Conservation (phyloP, 2,797 vertebrate genomes). For the Lithobates pipiens region DNA sequence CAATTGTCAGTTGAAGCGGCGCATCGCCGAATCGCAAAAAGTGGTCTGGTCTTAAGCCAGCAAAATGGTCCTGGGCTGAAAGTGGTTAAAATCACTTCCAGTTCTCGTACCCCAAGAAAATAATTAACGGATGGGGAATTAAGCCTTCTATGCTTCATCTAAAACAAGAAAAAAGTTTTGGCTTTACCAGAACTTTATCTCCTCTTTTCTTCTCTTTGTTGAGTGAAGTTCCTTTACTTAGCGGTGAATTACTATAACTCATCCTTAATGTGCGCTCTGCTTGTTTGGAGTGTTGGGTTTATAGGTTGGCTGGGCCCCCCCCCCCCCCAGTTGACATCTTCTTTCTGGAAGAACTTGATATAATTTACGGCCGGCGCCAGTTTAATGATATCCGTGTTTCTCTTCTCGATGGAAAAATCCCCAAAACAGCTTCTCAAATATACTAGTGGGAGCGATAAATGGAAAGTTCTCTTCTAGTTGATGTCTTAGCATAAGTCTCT, state of each 20-base stretch:
- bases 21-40: too few species aligned
- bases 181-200: not conserved
- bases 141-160: too few species aligned
- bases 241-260: not conserved
- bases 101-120: too few species aligned
- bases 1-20: too few species aligned
- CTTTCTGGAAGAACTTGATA: slow-evolving; percentile 25
- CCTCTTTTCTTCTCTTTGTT: not conserved
- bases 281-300: slow-evolving; percentile 37
- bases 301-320: not conserved
- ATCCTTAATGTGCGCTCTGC: slow-evolving; percentile 4
- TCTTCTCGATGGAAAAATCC: slow-evolving; percentile 32
- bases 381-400: slow-evolving; percentile 40
- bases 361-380: slow-evolving; percentile 45
- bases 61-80: too few species aligned
- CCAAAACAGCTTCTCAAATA: slow-evolving; percentile 37
- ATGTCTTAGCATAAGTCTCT: slow-evolving; percentile 8
- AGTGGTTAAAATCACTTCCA: too few species aligned
- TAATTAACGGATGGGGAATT: too few species aligned
- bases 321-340: slow-evolving; percentile 31
- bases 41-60: too few species aligned
- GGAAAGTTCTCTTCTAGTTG: slow-evolving; percentile 18
- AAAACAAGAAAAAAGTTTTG: too few species aligned
- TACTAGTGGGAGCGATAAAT: slow-evolving; percentile 50
- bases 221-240: slow-evolving; percentile 17